Conservation (phyloP, 92 coral and sea anemone species). For the Chrysogorgia sp. region DNA sequence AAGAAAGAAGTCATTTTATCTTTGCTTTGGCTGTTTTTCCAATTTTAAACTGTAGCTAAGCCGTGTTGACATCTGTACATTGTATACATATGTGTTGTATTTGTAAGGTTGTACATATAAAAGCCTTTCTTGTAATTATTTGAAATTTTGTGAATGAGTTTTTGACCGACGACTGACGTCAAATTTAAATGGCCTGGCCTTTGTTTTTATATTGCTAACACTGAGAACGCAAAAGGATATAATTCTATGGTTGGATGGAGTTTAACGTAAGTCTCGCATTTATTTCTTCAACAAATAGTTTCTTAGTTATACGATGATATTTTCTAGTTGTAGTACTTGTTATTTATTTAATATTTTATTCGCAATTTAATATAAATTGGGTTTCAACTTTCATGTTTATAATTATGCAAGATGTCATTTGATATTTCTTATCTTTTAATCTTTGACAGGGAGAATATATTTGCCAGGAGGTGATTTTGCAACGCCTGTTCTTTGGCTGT, state of each 20-base stretch:
- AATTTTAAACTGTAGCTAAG: background rate
- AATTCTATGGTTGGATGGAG: conserved; percentile 12
- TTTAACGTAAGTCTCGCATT: conserved; percentile 15
- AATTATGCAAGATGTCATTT: conserved; percentile 8
- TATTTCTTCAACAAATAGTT: no score
- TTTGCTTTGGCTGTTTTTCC: no score
- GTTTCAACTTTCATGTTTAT: background rate
- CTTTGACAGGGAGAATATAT: conserved; percentile 62
- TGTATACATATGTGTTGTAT: no score
- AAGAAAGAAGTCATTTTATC: background rate
- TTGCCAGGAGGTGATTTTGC: conserved; percentile 81
- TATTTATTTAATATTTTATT: background rate
- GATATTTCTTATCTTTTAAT: conserved; percentile 42
- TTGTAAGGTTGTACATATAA: no score
- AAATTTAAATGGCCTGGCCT: background rate
- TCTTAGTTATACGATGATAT: no score
- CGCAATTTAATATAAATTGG: background rate
- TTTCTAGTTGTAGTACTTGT: background rate
- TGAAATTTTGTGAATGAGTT: no score
- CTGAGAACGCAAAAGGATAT: background rate
- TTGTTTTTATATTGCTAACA: background rate
- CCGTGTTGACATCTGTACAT: background rate
- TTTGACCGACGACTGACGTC: background rate
- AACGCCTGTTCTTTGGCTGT: conserved; percentile 83
- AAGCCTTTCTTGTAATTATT: no score